A percentile compares a stretch with the other conserved stretches of the same genome.
phyloP scores from a whole-genome alignment of 2,113 vertebrate species.

The Tragulus kanchil region DNA sequence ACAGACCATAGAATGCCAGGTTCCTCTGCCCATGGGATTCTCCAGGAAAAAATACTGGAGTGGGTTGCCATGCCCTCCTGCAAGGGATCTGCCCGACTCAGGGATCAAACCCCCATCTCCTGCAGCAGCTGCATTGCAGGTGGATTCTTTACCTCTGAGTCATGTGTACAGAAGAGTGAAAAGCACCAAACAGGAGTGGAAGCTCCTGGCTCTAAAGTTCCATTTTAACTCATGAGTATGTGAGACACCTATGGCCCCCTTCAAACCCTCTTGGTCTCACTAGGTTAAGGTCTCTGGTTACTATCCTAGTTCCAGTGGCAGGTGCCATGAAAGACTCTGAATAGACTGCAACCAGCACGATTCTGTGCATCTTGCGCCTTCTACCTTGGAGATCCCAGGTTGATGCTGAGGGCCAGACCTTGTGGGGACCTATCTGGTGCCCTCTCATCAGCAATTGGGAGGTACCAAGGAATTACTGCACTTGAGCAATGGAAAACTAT shows the following conservation, averaged over 20 bases:
- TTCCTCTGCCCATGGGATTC: no score
- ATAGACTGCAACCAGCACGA: neutral
- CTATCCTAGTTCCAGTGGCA: neutral
- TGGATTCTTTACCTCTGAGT: no score
- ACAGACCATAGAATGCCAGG: no score
- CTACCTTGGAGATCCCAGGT: neutral
- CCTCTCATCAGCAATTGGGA: neutral
- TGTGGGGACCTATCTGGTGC: neutral
- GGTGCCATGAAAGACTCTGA: neutral
- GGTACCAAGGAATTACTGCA: neutral
- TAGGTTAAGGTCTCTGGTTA: neutral
- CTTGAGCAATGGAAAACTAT: neutral
- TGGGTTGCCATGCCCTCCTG: no score
- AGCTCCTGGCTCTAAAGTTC: neutral
- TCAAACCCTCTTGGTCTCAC: neutral
- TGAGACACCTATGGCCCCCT: neutral
- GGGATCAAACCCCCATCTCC: no score
- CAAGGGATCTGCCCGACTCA: no score
- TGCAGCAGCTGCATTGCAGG: no score
- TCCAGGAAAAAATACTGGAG: no score
- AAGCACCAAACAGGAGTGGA: neutral
- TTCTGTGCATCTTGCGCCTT: neutral
- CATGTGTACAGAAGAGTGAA: neutral
- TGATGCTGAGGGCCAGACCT: neutral
- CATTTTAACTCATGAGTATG: neutral